Evolutionary conservation across 2,113 vertebrate species (phyloP), one percentile per base, ranked within the genome.

Genomic region (Xenus cinereus): DNA sequence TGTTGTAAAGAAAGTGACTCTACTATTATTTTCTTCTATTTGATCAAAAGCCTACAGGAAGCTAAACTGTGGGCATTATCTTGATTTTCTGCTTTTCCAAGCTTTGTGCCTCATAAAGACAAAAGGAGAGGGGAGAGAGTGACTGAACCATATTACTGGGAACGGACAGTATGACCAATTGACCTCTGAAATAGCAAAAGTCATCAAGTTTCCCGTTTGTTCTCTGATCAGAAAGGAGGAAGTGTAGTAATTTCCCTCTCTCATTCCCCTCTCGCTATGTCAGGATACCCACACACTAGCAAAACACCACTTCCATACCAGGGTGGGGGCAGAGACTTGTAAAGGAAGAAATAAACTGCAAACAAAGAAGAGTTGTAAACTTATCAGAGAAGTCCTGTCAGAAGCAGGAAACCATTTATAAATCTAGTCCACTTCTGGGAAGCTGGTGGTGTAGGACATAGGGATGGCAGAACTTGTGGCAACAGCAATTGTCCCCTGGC

Each of bases 341-440:
- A 62, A 69, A 72, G 92, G 95, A 90, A 92, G 83, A 95, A 95
- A 95, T 91, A 82, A 91, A 30, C 60, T 53, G 62, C 86, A 89
- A 76, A 92, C 73, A 94, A 96, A 96, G 77, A 45, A 12, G 0
- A 84, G 80, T 41, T 64, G 83, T 96, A 94, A 93, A 87, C 79
- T 84, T 72, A 45, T 60, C 53, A 9, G 46, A 83, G 53, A 57
- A 37, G 30, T 4, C 27, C 9, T 82, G 76, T 73, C 69, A 75
- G 43, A 68, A 86, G 35, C 88, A 78, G 93, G 90, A 96, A 96
- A 87, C 1, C 8, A 14, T 84, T 89, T 92, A 72, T 92, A 93
- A 93, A 81, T 6, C 59, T 51, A 67, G 39, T 20, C 60, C 17
- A 14, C 23, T 95, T 63, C 88, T 89, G 92, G 92, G 85, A 96